Evolutionary conservation across 1,140 invertebrate genomes (phyloP), one percentile per base, ranked within the genome.

Genomic region (Orchesella cincta): DNA sequence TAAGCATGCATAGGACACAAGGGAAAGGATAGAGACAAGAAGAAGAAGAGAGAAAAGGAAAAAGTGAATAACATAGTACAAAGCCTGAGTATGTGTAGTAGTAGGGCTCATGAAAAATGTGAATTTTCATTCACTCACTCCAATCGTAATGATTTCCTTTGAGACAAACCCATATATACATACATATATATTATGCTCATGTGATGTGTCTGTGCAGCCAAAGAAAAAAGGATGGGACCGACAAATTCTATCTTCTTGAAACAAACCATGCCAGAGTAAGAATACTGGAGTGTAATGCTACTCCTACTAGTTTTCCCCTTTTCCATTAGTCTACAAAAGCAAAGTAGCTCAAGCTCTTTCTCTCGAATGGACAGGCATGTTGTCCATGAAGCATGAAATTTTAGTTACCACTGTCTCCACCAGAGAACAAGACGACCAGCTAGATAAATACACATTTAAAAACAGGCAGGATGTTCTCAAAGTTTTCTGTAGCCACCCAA

Each of bases 81-180:
- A n/a, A n/a, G n/a, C n/a, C n/a, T n/a, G n/a, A n/a, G n/a, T n/a
- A n/a, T n/a, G n/a, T n/a, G n/a, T n/a, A 75, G 77, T 80, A 81
- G 81, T 77, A 62, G 26, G 76, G 70, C 79, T 78, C 74, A 77
- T 76, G 77, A 77, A 80, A 76, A 81, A 79, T 78, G 79, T 78
- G 78, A 72, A 80, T 74, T 74, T 82, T 81, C 74, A 80, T 81
- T 79, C 78, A 78, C 76, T 79, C 62, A 70, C 54, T 81, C 74
- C 80, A 81, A 79, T 81, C 74, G 78, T 81, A 81, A 81, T 81
- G 80, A 81, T 81, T 81, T 81, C 80, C 80, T 81, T 71, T 39
- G 80, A 81, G 80, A 81, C 80, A 78, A 67, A 67, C 62, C 2
- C 23, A 31, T 67, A 57, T n/a, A n/a, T 18, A 46, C 39, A 46